These are phyloP conservation scores for Spialia ferax DNA, from an alignment of 2,888 invertebrate species.

Conservation along the genomic window DNA sequence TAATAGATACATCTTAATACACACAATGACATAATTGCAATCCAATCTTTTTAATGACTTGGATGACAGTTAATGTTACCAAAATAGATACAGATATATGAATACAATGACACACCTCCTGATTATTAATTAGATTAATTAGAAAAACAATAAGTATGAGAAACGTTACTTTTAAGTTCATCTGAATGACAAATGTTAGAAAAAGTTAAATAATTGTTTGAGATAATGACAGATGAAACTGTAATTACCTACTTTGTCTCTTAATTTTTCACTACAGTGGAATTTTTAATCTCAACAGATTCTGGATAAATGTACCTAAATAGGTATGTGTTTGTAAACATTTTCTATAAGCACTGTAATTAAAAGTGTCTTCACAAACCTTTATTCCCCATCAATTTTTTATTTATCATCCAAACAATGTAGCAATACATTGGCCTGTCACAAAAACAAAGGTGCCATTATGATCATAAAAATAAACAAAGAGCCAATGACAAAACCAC, in stretches of 20 bases:
- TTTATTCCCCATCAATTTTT: not conserved
- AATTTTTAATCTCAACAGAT: not conserved
- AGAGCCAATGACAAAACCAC: not conserved
- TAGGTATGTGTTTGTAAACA: not conserved
- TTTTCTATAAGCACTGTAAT: not conserved
- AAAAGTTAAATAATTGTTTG: too few species aligned
- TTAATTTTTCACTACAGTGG: not conserved
- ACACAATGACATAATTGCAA: too few species aligned
- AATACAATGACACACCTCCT: not conserved
- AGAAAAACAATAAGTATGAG: too few species aligned
- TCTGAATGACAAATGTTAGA: too few species aligned
- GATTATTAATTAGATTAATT: not conserved
- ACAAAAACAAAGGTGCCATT: constrained; percentile 26
- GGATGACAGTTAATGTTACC: too few species aligned
- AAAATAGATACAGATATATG: not conserved
- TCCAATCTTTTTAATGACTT: too few species aligned
- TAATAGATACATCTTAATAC: too few species aligned
- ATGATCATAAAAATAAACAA: constrained; percentile 28
- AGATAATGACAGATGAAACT: not conserved
- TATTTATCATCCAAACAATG: constrained; percentile 3
- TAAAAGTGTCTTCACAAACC: not conserved
- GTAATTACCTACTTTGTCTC: not conserved
- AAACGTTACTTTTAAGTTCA: too few species aligned
- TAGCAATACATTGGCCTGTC: constrained; percentile 10
- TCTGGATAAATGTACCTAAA: too few species aligned